Conservation (phyloP, 2,113 vertebrate genomes). For the Sylvia atricapilla region DNA sequence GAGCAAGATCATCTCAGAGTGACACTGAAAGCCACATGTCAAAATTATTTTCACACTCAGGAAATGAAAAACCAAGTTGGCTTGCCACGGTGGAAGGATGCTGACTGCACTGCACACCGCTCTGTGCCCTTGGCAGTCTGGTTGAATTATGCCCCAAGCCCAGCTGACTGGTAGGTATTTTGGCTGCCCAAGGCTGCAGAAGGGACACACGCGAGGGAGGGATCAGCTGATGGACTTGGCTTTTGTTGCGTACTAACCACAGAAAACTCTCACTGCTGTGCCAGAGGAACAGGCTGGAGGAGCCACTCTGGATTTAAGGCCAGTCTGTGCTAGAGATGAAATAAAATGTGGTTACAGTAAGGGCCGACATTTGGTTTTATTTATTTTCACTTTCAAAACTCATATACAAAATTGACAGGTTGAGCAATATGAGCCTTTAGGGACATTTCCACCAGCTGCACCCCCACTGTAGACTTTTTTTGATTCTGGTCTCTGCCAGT, state of each 20-base stretch:
- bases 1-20: not conserved
- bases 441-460: slow-evolving; percentile 7
- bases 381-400: not conserved
- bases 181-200: not conserved
- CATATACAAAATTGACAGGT: not conserved
- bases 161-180: not conserved
- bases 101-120: rapidly evolving
- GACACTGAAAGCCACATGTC: not conserved
- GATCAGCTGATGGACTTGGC: not conserved
- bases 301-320: not conserved
- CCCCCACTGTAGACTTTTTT: not conserved
- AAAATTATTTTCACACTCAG: not conserved
- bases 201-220: not conserved
- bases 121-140: not conserved
- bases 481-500: slow-evolving; percentile 21
- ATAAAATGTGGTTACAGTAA: not conserved
- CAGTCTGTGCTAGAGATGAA: not conserved
- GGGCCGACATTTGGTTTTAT: not conserved
- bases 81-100: not conserved
- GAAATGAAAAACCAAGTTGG: not conserved
- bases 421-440: not conserved
- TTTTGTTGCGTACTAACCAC: not conserved
- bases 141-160: not conserved
- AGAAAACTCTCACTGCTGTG: not conserved
- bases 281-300: not conserved